Evolutionary conservation across 2,888 invertebrate species (phyloP).

Genomic region (Monopis laevigella): DNA sequence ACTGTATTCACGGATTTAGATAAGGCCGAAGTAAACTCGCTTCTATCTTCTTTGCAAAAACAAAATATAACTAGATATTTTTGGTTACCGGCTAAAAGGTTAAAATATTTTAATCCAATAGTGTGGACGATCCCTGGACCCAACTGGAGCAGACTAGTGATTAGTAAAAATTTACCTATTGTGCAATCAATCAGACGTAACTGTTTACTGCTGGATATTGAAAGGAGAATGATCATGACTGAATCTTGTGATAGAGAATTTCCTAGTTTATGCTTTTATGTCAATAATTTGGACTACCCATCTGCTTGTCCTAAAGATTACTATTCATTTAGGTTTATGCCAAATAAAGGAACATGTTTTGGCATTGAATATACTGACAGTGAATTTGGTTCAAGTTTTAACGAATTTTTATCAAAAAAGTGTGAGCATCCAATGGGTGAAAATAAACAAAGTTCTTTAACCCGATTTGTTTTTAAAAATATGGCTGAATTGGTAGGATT

Average conservation of each 20-base stretch:
- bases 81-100: constrained; percentile 61
- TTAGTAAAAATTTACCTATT: constrained; percentile 24
- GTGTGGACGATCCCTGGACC: constrained; percentile 59
- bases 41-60: constrained; percentile 33
- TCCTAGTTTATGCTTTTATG: constrained; percentile 49
- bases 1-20: constrained; percentile 44
- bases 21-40: constrained; percentile 28
- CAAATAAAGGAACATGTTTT: constrained; percentile 40
- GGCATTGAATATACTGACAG: constrained; percentile 37
- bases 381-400: constrained; percentile 28
- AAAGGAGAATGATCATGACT: constrained; percentile 29
- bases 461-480: constrained; percentile 41
- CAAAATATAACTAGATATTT: constrained; percentile 32
- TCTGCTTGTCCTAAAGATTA: constrained; percentile 47
- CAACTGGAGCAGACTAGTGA: constrained; percentile 37
- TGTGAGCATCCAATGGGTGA: constrained; percentile 38
- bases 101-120: constrained; percentile 44
- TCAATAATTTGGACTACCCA: constrained; percentile 39
- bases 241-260: constrained; percentile 34
- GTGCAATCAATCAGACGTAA: constrained; percentile 30
- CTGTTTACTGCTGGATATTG: constrained; percentile 41
- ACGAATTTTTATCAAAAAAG: constrained; percentile 30
- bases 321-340: constrained; percentile 38
- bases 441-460: constrained; percentile 25
- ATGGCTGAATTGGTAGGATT: constrained; percentile 32